Evolutionary conservation across 2,888 invertebrate genomes (phyloP), one percentile per base, ranked within the genome.

Genomic region (Acanthosoma haemorrhoidale): DNA sequence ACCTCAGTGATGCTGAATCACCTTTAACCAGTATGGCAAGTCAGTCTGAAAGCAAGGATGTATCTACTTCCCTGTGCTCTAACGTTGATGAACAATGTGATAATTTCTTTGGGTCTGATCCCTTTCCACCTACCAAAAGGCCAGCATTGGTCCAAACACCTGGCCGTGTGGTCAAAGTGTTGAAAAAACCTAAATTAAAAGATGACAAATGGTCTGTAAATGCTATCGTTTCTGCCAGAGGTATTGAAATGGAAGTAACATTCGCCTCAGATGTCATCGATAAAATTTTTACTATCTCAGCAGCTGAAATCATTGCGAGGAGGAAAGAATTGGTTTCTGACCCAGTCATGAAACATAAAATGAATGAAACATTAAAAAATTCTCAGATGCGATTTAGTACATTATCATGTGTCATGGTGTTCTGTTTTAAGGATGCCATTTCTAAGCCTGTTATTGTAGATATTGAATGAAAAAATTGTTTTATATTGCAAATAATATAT

Each of bases 261-360:
- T 73, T 73, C 68, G 43, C 60, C 6, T 70, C 72, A 11, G 41
- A 75, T 68, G 70, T 63, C 13, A 63, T 75, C 15, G 73, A 75
- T 61, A 72, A 74, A 72, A 66, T 75, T 15, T 74, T 75, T 57
- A 71, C 70, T 2, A 58, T 73, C 16, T 70, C 72, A 8, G 73
- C 72, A 11, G 70, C 71, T n/a, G 74, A 73, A 43, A 51, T 73
- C 18, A 59, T 64, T 18, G 63, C 71, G 58, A 59, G 70, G 36
- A 66, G 70, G 58, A 39, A 68, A n/a, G 66, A 71, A 41, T 57
- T 74, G 32, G 58, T 34, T 18, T 63, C 38, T 15, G 69, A 74
- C 39, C 71, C 70, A 16, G 68, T 39, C 6, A 69, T 73, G 16
- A 74, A 74, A 66, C 68, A 72, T 43, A 72, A 69, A 70, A 69